These are phyloP conservation scores for Lacanobia wlatinum DNA, from an alignment of 2,888 invertebrate species.

Conservation along the genomic window DNA sequence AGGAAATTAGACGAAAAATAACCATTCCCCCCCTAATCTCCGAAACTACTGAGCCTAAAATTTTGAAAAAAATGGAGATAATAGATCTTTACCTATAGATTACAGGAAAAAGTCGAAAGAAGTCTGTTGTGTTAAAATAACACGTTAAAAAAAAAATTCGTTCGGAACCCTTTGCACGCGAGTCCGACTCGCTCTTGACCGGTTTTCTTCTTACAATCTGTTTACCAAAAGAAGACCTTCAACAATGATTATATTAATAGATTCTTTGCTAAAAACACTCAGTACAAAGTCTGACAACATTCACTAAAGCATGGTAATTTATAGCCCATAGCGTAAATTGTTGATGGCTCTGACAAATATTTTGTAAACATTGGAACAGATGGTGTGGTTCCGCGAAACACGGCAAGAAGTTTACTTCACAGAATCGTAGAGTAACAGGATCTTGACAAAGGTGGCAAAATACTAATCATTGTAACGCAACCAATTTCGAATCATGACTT, in stretches of 20 bases:
- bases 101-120: too few relatives aligned
- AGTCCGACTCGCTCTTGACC: too few relatives aligned
- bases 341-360: conserved; percentile 43
- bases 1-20: too few relatives aligned
- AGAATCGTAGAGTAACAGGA: not conserved
- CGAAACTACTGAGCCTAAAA: too few relatives aligned
- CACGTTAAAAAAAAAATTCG: too few relatives aligned
- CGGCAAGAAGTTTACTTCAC: not conserved
- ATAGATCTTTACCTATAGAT: too few relatives aligned
- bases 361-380: conserved; percentile 27
- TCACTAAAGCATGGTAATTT: conserved; percentile 21
- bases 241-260: not conserved
- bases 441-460: conserved; percentile 1
- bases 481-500: not conserved
- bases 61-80: too few relatives aligned
- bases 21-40: too few relatives aligned
- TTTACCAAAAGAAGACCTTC: conserved; percentile 18
- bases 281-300: conserved; percentile 15
- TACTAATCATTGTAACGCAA: not conserved
- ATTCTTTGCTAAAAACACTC: not conserved
- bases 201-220: too few relatives aligned
- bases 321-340: conserved; percentile 39
- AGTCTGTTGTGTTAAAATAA: too few relatives aligned
- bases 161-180: too few relatives aligned
- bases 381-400: conserved; percentile 28